phyloP scores from a whole-genome alignment of 1,140 invertebrate genomes.

The Psilanteris sp. region DNA sequence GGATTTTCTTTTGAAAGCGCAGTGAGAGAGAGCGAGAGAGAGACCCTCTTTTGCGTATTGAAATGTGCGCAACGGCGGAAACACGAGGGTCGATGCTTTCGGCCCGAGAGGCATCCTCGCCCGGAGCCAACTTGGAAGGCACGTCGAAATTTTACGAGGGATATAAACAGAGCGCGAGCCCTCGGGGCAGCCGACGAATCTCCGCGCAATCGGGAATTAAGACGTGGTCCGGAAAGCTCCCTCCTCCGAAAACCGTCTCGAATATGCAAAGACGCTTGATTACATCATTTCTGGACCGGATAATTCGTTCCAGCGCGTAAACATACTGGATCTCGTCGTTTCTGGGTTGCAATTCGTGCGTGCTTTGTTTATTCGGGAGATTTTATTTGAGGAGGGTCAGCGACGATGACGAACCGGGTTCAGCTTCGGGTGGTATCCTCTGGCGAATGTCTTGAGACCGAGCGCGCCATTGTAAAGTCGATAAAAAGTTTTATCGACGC shows the following conservation, averaged over 20 bases:
- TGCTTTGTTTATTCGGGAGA: too few relatives aligned
- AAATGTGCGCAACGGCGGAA: constrained; percentile 38
- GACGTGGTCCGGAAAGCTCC: constrained; percentile 27
- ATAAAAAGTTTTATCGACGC: too few relatives aligned
- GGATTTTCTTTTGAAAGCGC: constrained; percentile 43
- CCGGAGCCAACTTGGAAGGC: constrained; percentile 24
- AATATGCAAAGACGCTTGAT: constrained; percentile 39
- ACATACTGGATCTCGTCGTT: too few relatives aligned
- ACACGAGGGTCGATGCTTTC: constrained; percentile 36
- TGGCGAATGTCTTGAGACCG: constrained; percentile 9
- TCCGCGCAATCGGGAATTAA: constrained; percentile 46
- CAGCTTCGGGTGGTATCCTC: background rate
- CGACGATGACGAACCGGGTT: constrained; percentile 1
- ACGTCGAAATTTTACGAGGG: constrained; percentile 51
- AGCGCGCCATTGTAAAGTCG: constrained; percentile 2
- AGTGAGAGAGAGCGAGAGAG: too few relatives aligned
- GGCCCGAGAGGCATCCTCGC: constrained; percentile 21
- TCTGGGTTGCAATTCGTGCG: too few relatives aligned
- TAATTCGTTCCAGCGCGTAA: constrained; percentile 50
- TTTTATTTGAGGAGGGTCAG: too few relatives aligned
- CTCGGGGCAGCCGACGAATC: constrained; percentile 6
- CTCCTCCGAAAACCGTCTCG: constrained; percentile 4
- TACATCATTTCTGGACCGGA: constrained; percentile 51
- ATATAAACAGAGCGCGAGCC: constrained; percentile 38
- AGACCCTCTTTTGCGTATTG: constrained; percentile 40